phyloP scores from a whole-genome alignment of 1,140 invertebrate genomes.

The Pentalonia nigronervosa region DNA sequence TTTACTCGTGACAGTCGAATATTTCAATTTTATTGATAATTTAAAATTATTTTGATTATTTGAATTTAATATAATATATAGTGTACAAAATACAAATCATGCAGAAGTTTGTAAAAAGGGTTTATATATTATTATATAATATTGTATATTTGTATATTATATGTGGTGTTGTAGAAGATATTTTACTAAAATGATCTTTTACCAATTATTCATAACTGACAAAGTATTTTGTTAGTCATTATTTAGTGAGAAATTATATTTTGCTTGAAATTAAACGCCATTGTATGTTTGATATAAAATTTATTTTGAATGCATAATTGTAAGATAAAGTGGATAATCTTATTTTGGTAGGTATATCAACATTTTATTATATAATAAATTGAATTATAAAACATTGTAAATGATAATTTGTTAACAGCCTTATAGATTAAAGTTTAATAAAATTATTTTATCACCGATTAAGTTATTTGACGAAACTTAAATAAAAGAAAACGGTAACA shows the following conservation, averaged over 20 bases:
- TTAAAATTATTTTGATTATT: neutral
- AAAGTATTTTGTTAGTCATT: neutral
- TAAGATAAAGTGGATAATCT: neutral
- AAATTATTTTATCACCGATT: neutral
- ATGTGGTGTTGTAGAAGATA: neutral
- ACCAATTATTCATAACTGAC: neutral
- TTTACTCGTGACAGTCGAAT: neutral
- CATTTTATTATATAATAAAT: neutral
- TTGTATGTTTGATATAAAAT: neutral
- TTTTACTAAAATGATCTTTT: neutral
- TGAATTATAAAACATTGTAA: neutral
- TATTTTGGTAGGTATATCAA: neutral
- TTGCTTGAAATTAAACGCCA: neutral
- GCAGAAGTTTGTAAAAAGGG: neutral
- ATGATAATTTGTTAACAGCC: neutral
- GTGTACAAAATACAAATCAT: neutral
- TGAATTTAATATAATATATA: no score
- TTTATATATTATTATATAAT: no score
- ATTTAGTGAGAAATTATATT: neutral
- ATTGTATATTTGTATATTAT: neutral
- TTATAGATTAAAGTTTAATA: neutral
- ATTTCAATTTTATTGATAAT: neutral
- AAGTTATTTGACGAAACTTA: neutral
- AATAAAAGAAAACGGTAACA: neutral
- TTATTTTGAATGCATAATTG: neutral